Evolutionary conservation across 2,113 vertebrate species (phyloP), one percentile per base, ranked within the genome.

Genomic region (Oreochromis spilurus): DNA sequence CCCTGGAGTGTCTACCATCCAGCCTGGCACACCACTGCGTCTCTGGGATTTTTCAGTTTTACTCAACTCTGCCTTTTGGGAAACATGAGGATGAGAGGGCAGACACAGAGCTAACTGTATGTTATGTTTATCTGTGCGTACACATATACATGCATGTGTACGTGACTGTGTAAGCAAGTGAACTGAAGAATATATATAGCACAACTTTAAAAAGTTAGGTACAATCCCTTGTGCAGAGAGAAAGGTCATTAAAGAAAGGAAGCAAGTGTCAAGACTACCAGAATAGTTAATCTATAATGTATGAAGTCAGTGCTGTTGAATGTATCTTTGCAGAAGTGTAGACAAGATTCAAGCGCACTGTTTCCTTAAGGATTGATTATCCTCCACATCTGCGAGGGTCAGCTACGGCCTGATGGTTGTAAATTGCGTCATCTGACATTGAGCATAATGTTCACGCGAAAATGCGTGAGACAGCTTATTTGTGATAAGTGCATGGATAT

Each of bases 41-140:
- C 90, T 83, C n/a, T 90, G 89, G 90, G 92, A 93, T 90, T 91
- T 93, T 88, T 92, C 91, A 90, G 87, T 87, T 93, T 88, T 93
- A 91, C 90, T 88, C 60, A 31, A 80, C 62, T 87, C 70, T 82
- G 84, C 89, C 87, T 89, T 88, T 88, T 58, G 90, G 89, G 91
- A 88, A 84, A 89, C 79, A 80, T n/a, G 19, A 80, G 83, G 70
- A 89, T 36, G 55, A 80, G 79, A 82, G 62, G 60, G 38, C 10
- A 16, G 54, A 31, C 75, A 84, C 53, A 57, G 45, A 36, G 43
- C 80, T 79, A 16, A 77, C 14, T 79, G 57, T 55, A 38, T 21
- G 79, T 43, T 60, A 21, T 26, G 75, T 43, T 81, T 81, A 60
- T 17, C 2, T 50, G 40, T 67, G 29, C 17, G 2, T 19, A 5